Evolutionary conservation across 2,888 invertebrate genomes (phyloP).

Genomic region (Danaus chrysippus): DNA sequence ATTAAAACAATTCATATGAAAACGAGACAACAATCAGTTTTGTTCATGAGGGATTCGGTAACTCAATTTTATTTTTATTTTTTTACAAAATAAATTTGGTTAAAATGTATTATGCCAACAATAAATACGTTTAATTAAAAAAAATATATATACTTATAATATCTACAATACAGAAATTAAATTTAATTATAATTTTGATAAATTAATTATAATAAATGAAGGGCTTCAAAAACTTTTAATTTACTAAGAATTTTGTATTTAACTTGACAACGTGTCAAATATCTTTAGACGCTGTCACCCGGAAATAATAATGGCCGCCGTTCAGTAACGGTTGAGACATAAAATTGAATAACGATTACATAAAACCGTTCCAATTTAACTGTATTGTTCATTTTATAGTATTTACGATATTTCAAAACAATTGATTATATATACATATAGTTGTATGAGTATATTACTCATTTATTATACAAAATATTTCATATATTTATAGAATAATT

Average conservation of each 20-base stretch:
- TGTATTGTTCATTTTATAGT: not conserved
- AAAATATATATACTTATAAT: no score
- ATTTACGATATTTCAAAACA: not conserved
- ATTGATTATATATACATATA: not conserved
- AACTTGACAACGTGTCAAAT: not conserved
- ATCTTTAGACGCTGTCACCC: conserved; percentile 2
- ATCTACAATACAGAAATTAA: no score
- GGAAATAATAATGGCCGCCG: conserved; percentile 4
- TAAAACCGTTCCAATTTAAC: conserved; percentile 3
- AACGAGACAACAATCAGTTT: no score
- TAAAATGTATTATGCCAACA: no score
- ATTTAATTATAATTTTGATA: no score
- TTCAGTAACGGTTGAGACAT: not conserved
- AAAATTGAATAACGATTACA: conserved; percentile 2
- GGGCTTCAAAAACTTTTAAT: not conserved
- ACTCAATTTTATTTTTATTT: no score
- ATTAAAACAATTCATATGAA: no score
- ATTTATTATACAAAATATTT: not conserved
- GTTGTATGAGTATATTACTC: not conserved
- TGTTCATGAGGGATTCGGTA: no score
- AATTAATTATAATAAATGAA: not conserved
- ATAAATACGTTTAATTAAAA: no score
- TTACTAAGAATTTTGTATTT: not conserved
- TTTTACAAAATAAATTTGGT: no score
- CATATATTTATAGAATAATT: no score